Evolutionary conservation across 2,888 invertebrate species (phyloP), one percentile per base, ranked within the genome.

Genomic region (Parapristionchus giblindavisi): DNA sequence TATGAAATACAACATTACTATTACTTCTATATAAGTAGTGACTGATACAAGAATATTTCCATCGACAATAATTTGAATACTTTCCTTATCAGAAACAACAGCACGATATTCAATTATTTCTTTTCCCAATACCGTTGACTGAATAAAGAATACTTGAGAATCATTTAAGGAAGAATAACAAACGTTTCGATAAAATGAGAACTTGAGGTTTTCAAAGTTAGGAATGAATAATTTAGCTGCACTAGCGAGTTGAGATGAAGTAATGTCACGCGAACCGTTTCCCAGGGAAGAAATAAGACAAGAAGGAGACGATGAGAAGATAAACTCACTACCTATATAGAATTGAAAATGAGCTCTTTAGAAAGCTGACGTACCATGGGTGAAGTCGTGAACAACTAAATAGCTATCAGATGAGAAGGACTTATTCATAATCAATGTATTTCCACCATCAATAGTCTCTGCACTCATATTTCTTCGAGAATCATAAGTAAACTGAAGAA

Each of bases 401-500:
- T 36, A 52, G n/a, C 5, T 36, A 27, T 51, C 40, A 34, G 32
- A 24, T 1, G 36, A 34, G 34, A 68, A 36, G n/a, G 32, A 14
- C 11, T 68, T 6, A 27, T 68, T 52, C 52, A 68, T 24, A 6
- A 52, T n/a, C 21, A 3, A n/a, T 21, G 68, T 52, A 1, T 3
- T 24, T 34, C 68, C 68, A n/a, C 34, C 5, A 1, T 36, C 24
- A 24, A 68, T 36, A 51, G 36, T 68, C 52, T 68, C 68, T 8
- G 21, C 68, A 5, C 11, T 68, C 32, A 68, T 52, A 17, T 52
- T 43, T 3, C 24, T 3, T 32, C 32, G 8, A 29, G 14, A 24
- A 36, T 68, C 51, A n/a, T 68, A 68, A 1, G 52, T n/a, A 34
- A 68, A 14, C 68, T 68, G 52, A 51, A 51, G 14, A 52, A 36